phyloP scores from a whole-genome alignment of 2,797 vertebrate species.

The Coluber constrictor region DNA sequence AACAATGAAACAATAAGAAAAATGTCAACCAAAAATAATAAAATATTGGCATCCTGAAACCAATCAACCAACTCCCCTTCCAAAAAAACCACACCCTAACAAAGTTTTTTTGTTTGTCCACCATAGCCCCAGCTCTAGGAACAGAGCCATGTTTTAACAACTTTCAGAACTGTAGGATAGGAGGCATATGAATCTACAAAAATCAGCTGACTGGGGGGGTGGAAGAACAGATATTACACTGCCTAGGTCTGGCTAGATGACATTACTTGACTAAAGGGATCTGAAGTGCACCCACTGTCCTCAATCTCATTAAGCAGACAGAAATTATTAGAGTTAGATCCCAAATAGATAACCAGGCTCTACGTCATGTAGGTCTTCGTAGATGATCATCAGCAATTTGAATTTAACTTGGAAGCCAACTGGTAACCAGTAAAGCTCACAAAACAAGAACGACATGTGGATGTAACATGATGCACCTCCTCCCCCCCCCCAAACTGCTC shows the following conservation, averaged over 20 bases:
- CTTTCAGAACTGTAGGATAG: too few species aligned
- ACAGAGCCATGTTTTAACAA: too few species aligned
- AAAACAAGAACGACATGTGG: background rate
- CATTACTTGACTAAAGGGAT: background rate
- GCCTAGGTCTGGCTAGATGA: background rate
- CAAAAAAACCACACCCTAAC: too few species aligned
- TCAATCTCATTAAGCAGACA: background rate
- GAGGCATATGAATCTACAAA: too few species aligned
- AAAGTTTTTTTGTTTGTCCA: too few species aligned
- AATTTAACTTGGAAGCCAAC: background rate
- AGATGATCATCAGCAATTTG: background rate
- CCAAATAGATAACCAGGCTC: background rate
- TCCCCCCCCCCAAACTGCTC: background rate
- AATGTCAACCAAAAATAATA: background rate
- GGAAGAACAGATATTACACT: background rate
- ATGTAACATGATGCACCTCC: background rate
- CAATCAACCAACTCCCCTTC: too few species aligned
- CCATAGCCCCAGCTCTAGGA: too few species aligned
- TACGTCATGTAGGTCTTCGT: background rate
- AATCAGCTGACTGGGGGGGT: too few species aligned
- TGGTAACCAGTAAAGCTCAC: background rate
- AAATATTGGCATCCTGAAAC: too few species aligned
- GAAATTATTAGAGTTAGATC: too few species aligned
- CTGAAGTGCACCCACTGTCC: background rate
- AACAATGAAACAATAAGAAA: too few species aligned